phyloP scores from a whole-genome alignment of 1,140 invertebrate species.

The Hypothenemus hampei region DNA sequence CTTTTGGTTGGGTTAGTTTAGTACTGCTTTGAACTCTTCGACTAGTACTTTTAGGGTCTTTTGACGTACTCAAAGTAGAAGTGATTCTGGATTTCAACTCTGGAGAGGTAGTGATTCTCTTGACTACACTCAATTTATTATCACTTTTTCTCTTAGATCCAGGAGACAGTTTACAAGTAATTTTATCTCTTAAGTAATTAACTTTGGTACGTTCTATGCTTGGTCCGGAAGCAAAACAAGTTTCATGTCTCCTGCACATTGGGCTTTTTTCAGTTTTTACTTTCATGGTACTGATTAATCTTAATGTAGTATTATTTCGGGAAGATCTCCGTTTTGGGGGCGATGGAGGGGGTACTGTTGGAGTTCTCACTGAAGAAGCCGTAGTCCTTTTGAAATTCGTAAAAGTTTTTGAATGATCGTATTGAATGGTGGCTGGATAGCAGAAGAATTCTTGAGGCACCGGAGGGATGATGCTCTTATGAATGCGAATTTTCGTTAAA shows the following conservation, averaged over 20 bases:
- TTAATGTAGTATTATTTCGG: conserved; percentile 63
- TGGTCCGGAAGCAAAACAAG: conserved; percentile 50
- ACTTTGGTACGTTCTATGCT: conserved; percentile 49
- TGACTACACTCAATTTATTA: conserved; percentile 42
- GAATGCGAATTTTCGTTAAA: conserved; percentile 71
- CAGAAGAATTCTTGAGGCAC: conserved; percentile 52
- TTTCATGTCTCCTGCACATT: conserved; percentile 49
- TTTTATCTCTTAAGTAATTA: conserved; percentile 54
- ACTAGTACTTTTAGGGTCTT: conserved; percentile 29
- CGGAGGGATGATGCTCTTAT: conserved; percentile 51
- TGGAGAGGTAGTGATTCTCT: conserved; percentile 45
- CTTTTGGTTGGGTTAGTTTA: conserved; percentile 16
- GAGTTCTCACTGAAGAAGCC: conserved; percentile 47
- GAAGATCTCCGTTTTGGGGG: conserved; percentile 69
- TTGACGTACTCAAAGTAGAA: conserved; percentile 30
- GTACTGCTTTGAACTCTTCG: conserved; percentile 35
- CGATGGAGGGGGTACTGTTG: conserved; percentile 52
- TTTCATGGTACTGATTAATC: conserved; percentile 56
- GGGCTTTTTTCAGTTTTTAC: conserved; percentile 35
- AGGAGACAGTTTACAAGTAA: conserved; percentile 53
- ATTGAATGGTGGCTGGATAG: conserved; percentile 54
- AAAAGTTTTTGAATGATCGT: conserved; percentile 49
- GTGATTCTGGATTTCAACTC: conserved; percentile 33
- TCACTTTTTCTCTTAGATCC: conserved; percentile 47
- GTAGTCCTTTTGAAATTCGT: conserved; percentile 50